Conservation (phyloP, 2,797 vertebrate genomes). For the Spizella passerina region DNA sequence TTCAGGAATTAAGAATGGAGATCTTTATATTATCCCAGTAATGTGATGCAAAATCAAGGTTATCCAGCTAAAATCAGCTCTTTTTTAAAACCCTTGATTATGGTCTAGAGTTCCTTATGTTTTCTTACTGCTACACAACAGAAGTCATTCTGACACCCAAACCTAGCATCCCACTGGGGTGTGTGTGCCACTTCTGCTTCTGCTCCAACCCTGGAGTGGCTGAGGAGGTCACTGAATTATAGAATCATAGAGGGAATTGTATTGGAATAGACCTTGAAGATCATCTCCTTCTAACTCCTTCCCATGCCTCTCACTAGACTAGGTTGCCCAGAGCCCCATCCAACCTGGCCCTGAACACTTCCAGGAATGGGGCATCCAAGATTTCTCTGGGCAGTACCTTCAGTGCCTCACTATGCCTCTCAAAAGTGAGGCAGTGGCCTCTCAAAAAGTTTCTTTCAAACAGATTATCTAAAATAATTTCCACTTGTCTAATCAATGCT, state of each 20-base stretch:
- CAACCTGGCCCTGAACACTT: neutral
- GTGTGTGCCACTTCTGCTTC: fast-evolving
- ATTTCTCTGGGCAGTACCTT: neutral
- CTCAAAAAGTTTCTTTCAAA: neutral
- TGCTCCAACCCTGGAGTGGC: neutral
- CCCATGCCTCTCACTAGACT: neutral
- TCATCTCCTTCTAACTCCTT: neutral
- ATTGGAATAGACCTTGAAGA: neutral
- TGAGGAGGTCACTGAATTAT: neutral
- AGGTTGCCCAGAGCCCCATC: neutral
- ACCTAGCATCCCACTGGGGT: fast-evolving
- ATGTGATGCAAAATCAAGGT: neutral
- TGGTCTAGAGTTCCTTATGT: neutral
- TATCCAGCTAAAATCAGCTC: neutral
- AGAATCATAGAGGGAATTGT: neutral
- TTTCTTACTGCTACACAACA: neutral
- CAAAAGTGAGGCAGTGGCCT: no score
- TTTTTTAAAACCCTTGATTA: neutral
- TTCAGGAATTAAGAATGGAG: neutral
- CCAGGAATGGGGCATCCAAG: neutral
- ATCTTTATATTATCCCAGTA: neutral
- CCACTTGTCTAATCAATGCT: neutral
- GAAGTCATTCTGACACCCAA: neutral
- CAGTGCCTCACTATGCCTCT: neutral
- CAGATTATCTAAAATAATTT: neutral